Evolutionary conservation across 2,113 vertebrate genomes (phyloP).

Genomic region (Sphyrna mokarran): DNA sequence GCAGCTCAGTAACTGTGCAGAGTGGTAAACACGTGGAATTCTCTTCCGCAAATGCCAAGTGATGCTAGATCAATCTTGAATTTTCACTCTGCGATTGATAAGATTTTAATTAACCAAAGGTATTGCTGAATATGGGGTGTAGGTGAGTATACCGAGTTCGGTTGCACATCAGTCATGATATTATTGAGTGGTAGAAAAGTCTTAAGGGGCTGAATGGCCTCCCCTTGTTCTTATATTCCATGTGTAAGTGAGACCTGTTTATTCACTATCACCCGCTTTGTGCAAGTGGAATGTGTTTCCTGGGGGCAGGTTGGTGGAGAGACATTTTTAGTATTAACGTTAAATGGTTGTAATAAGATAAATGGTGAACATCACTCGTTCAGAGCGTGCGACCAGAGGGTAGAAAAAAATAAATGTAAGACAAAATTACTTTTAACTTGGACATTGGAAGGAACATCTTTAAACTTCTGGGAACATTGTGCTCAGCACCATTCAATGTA

Average conservation of each 20-base stretch:
- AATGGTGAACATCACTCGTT: not conserved
- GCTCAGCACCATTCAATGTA: not conserved
- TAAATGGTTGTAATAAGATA: not conserved
- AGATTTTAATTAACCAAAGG: not conserved
- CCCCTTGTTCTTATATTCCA: not conserved
- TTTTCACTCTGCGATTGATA: not conserved
- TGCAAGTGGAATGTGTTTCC: not conserved
- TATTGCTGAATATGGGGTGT: not conserved
- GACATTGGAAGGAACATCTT: not conserved
- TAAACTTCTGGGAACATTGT: not conserved
- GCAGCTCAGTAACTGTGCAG: not conserved
- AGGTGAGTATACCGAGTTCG: not conserved
- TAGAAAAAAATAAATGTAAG: not conserved
- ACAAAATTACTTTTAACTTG: not conserved
- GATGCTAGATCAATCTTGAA: not conserved
- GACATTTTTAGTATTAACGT: not conserved
- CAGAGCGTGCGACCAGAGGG: not conserved
- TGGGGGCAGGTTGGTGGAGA: not conserved
- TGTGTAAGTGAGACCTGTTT: not conserved
- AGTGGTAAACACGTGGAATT: too few relatives aligned
- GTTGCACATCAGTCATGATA: not conserved
- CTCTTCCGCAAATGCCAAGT: not conserved
- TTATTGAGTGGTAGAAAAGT: not conserved
- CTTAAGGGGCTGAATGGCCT: not conserved
- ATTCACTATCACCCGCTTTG: not conserved